These are phyloP conservation scores for Sebastes oblongus DNA, from an alignment of 2,797 vertebrate genomes.

Conservation along the genomic window DNA sequence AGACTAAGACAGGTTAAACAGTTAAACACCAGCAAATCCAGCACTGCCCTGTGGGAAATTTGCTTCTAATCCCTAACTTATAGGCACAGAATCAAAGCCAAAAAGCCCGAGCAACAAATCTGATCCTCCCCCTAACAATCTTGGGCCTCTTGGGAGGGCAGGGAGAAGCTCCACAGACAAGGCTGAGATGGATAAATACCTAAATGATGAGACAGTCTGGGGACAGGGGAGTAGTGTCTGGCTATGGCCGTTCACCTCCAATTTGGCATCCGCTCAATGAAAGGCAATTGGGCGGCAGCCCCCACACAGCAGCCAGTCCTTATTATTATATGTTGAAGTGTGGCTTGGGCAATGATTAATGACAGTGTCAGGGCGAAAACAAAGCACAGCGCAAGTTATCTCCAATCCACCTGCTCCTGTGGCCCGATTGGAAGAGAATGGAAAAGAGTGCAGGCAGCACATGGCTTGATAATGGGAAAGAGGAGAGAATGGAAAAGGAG, in stretches of 20 bases:
- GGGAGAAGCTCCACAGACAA: conserved; percentile 93
- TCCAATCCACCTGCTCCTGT: conserved; percentile 98
- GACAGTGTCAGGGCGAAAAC: conserved; percentile 97
- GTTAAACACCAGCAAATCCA: conserved; percentile 99
- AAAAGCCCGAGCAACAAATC: conserved; percentile 99
- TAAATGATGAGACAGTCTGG: conserved; percentile 99
- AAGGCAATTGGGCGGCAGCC: conserved; percentile 98
- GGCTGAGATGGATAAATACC: conserved; percentile 99
- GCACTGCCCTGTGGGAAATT: conserved; percentile 99
- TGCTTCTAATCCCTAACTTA: conserved; percentile 99
- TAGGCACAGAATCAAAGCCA: conserved; percentile 99
- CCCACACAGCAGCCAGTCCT: conserved; percentile 95
- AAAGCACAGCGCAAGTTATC: conserved; percentile 99
- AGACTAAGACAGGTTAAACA: conserved; percentile 99
- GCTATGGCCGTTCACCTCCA: conserved; percentile 98
- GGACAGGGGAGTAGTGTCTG: conserved; percentile 95
- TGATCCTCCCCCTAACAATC: conserved; percentile 97
- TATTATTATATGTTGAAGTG: conserved; percentile 99
- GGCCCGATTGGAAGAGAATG: conserved; percentile 91
- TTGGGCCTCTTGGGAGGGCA: conserved; percentile 92
- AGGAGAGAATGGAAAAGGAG: conserved; percentile 56
- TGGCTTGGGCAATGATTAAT: conserved; percentile 99
- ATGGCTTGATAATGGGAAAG: conserved; percentile 86
- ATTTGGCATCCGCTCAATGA: conserved; percentile 97
- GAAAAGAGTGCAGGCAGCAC: conserved; percentile 84